Base-by-base conservation (phyloP, 2,888 invertebrate genomes). In the Stenichneumon culpator region DNA sequence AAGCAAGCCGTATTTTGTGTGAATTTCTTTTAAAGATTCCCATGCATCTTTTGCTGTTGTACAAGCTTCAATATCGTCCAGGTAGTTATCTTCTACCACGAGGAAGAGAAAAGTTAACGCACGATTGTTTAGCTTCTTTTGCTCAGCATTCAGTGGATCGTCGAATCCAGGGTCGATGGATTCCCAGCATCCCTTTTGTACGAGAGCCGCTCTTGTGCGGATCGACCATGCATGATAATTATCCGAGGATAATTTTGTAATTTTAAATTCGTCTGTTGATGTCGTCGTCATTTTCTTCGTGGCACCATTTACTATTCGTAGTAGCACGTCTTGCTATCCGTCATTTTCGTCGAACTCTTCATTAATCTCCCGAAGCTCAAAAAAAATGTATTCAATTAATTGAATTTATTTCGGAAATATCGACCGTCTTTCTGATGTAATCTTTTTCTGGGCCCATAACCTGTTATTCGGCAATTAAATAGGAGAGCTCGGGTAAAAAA, bases 181-280 rank as follows among this genome's bases (percentile, higher is more conserved):
- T 11, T 70, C 70, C 70, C 52, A 70, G 36, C 52, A 54, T 28
- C 28, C 52, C 16, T 44, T 67, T 36, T 65, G 36, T 25, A n/a
- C n/a, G n/a, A 63, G 65, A 16, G 47, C 72, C 14, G 54, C 72
- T 32, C 28, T 57, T 32, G 52, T 52, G 19, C 67, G 52, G 32
- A 72, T 52, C 16, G 54, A 57, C 73, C 52, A 52, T 32, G 73
- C 73, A 36, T 57, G 52, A 68, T 68, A 75, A 63, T 75, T 44
- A 28, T 75, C 65, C 19, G 52, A 16, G 47, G 72, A 72, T n/a
- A 72, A 25, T 36, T 57, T 57, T 25, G 22, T 14, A 22, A 68
- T 68, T 44, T 52, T 57, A 44, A 28, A 72, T 52, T 52, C 57
- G 32, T 72, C 72, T 14, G 22, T 44, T 44, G 67, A 68, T 19